Conservation (phyloP, 1,140 invertebrate species). For the Zophobas morio region DNA sequence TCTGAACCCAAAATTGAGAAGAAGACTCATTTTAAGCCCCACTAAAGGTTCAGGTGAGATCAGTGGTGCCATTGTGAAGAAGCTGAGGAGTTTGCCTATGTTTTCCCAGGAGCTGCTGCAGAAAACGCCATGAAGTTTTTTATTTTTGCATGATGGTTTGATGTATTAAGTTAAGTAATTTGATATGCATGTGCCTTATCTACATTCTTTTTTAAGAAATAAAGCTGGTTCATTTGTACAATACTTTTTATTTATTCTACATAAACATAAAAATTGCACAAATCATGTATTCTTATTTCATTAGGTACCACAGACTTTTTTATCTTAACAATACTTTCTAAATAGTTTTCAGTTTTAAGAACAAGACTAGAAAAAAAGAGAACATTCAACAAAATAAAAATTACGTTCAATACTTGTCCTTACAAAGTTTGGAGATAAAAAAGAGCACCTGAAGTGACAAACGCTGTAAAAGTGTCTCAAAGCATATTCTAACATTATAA, state of each 20-base stretch:
- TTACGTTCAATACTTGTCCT: constrained; percentile 5
- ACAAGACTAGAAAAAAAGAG: constrained; percentile 33
- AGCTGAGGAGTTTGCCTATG: constrained; percentile 39
- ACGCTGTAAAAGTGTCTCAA: not conserved
- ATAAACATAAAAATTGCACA: constrained; percentile 51
- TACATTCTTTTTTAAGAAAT: constrained; percentile 21
- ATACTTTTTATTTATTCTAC: constrained; percentile 44
- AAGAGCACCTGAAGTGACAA: constrained; percentile 1
- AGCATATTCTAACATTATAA: constrained; percentile 1
- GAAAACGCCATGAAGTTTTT: not conserved
- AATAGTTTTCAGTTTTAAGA: constrained; percentile 17
- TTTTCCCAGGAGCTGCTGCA: constrained; percentile 17
- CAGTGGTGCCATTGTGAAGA: constrained; percentile 45
- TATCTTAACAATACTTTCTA: constrained; percentile 27
- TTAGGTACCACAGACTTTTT: constrained; percentile 52
- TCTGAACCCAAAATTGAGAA: constrained; percentile 53
- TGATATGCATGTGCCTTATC: constrained; percentile 33
- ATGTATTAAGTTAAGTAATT: not conserved
- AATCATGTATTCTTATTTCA: constrained; percentile 38
- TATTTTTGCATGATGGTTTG: not conserved
- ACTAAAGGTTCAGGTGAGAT: constrained; percentile 44
- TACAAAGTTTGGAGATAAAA: constrained; percentile 1
- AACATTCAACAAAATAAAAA: not conserved
- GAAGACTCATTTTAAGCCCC: constrained; percentile 57
- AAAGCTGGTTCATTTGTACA: constrained; percentile 42